Conservation (phyloP, 2,113 vertebrate species). For the Pan troglodytes region NHGRI_mPanTro3-v2.1_pri NC_072411.2:49047001-49047500, state of each 20-base stretch:
- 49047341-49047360: not conserved
- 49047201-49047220: not conserved
- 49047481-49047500: not conserved
- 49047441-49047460: not conserved
- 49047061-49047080: not conserved
- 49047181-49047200: not conserved
- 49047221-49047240: not conserved
- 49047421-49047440: constrained; percentile 5
- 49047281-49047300: not conserved
- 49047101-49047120: not conserved
- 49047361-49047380: not conserved
- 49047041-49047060: not conserved
- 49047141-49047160: not conserved
- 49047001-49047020: too few relatives aligned
- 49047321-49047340: not conserved
- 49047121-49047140: not conserved
- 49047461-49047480: not conserved
- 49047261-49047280: not conserved
- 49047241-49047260: not conserved
- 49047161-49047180: not conserved
- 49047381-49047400: not conserved
- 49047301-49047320: not conserved
- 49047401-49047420: constrained; percentile 30
- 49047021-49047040: too few relatives aligned
- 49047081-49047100: not conserved